These are phyloP conservation scores for Sarcophaga bullata DNA, from an alignment of 1,140 invertebrate species.

Conservation along the genomic window DNA sequence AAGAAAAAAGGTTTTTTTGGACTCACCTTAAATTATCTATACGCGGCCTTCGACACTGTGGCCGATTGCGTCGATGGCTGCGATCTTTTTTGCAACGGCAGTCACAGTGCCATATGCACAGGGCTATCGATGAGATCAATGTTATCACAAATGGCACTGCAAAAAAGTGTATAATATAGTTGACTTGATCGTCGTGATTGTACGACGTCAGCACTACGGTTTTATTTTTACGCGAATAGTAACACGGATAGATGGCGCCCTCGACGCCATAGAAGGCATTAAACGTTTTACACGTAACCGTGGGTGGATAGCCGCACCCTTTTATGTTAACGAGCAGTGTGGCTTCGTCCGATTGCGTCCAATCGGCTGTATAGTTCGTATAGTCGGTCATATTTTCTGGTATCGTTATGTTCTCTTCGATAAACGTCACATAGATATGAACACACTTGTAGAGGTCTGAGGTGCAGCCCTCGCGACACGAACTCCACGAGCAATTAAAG, in stretches of 20 bases:
- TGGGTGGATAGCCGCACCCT: conserved; percentile 89
- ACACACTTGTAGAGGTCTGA: conserved; percentile 87
- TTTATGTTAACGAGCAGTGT: conserved; percentile 82
- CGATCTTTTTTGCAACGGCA: conserved; percentile 72
- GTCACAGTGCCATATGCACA: conserved; percentile 87
- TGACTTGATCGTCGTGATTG: conserved; percentile 80
- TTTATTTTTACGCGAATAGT: conserved; percentile 83
- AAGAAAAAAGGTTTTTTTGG: neutral
- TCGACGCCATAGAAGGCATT: conserved; percentile 79
- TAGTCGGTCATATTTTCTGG: conserved; percentile 62
- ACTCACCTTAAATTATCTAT: conserved; percentile 73
- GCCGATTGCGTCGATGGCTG: conserved; percentile 66
- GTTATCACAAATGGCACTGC: conserved; percentile 84
- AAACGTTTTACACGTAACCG: conserved; percentile 85
- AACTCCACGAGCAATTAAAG: conserved; percentile 87
- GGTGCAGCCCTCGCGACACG: conserved; percentile 88
- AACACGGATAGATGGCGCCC: conserved; percentile 83
- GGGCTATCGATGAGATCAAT: conserved; percentile 80
- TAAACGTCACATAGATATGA: conserved; percentile 83
- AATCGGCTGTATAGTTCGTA: conserved; percentile 60
- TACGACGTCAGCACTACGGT: conserved; percentile 83
- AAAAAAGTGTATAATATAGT: conserved; percentile 82
- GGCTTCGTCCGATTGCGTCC: conserved; percentile 70
- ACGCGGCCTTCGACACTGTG: conserved; percentile 67
- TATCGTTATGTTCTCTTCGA: conserved; percentile 64